These are phyloP conservation scores for Montipora capricornis DNA, from an alignment of 64 coral and sea anemone species.

Conservation along the genomic window DNA sequence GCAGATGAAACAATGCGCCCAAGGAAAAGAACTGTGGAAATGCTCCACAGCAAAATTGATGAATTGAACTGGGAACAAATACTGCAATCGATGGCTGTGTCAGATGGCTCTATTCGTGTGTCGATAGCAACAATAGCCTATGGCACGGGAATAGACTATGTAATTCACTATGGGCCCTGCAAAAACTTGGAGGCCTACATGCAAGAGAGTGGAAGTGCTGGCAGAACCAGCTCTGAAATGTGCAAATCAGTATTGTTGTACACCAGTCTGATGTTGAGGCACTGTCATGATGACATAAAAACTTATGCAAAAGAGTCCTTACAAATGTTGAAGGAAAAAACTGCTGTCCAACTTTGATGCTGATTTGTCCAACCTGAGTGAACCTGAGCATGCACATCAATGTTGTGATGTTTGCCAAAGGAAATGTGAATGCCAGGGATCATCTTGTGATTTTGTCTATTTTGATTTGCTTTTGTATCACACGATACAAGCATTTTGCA, in stretches of 20 bases:
- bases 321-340: slow-evolving; percentile 27
- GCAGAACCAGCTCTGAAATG: not conserved
- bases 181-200: slow-evolving; percentile 18
- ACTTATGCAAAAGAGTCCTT: slow-evolving; percentile 11
- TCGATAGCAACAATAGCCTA: slow-evolving; percentile 62
- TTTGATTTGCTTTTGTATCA: too few relatives aligned
- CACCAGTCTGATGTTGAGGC: slow-evolving; percentile 28
- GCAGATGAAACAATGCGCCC: too few relatives aligned
- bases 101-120: slow-evolving; percentile 11
- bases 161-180: slow-evolving; percentile 46
- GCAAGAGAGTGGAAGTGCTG: slow-evolving; percentile 66
- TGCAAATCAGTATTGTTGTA: slow-evolving; percentile 54
- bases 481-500: not conserved
- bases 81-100: not conserved
- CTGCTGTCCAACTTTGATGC: not conserved
- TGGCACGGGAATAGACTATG: slow-evolving; percentile 54
- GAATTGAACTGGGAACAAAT: slow-evolving; percentile 43
- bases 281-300: slow-evolving; percentile 32
- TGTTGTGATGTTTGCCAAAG: too few relatives aligned
- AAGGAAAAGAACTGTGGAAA: slow-evolving; percentile 33
- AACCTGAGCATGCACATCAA: too few relatives aligned
- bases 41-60: slow-evolving; percentile 65
- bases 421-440: too few relatives aligned
- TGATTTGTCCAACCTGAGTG: too few relatives aligned
- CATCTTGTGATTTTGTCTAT: too few relatives aligned